phyloP scores from a whole-genome alignment of 2,113 vertebrate species.

The Spilogale gracilis region DNA sequence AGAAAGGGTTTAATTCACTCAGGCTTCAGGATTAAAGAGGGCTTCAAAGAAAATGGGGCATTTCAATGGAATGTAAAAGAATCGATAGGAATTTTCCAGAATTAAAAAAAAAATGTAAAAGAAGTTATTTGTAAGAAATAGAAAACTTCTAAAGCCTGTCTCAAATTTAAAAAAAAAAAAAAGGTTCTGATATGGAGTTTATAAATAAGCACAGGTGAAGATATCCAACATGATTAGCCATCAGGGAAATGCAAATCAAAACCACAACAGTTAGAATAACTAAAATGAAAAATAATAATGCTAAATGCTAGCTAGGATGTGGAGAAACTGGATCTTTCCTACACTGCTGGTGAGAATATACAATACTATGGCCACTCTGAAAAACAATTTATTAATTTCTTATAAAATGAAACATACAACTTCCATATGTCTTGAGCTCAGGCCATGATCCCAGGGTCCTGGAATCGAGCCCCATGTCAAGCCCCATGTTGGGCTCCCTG shows the following conservation, averaged over 20 bases:
- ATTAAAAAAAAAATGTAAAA: slow-evolving; percentile 5
- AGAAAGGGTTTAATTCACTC: neutral
- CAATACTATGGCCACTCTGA: neutral
- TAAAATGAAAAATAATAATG: slow-evolving; percentile 14
- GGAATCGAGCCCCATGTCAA: no score
- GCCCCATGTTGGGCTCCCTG: no score
- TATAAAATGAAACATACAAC: neutral
- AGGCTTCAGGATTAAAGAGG: neutral
- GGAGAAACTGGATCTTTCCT: neutral
- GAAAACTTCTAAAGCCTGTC: neutral
- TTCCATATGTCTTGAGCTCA: neutral
- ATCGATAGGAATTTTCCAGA: neutral
- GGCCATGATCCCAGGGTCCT: no score
- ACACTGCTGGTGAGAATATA: neutral
- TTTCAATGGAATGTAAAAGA: neutral
- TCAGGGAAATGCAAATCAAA: slow-evolving; percentile 13
- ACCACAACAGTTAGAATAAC: neutral
- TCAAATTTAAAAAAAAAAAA: neutral
- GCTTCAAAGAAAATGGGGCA: neutral
- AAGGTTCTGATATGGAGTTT: neutral
- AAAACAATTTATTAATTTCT: slow-evolving; percentile 20
- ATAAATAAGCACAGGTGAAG: neutral
- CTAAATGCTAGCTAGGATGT: neutral
- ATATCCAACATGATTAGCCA: neutral
- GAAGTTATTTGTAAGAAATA: neutral